phyloP scores from a whole-genome alignment of 2,113 vertebrate species.

The Rallus limicola region DNA sequence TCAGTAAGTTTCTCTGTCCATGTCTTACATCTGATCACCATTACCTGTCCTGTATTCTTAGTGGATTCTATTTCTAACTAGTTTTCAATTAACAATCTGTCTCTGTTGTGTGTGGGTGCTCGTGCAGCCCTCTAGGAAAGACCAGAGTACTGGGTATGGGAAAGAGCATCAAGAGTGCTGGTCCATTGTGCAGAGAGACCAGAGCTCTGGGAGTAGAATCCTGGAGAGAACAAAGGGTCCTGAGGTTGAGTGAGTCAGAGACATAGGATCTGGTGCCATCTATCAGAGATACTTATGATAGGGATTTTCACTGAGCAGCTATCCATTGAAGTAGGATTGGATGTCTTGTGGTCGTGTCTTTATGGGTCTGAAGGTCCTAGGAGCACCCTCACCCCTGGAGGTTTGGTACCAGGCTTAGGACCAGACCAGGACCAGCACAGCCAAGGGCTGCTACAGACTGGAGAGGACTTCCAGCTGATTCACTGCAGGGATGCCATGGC shows the following conservation, averaged over 20 bases:
- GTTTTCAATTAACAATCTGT: not conserved
- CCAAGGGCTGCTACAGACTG: not conserved
- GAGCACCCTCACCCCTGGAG: not conserved
- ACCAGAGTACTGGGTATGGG: not conserved
- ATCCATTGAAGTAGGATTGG: not conserved
- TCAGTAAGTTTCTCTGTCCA: not conserved
- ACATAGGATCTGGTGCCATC: not conserved
- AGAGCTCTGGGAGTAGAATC: not conserved
- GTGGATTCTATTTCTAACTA: not conserved
- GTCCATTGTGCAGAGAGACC: not conserved
- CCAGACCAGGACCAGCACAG: not conserved
- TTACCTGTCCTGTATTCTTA: not conserved
- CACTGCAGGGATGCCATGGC: not conserved
- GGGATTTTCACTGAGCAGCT: not conserved
- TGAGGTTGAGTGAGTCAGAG: not conserved
- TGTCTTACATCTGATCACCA: not conserved
- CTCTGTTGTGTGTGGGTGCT: not conserved
- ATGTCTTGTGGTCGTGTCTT: accelerated
- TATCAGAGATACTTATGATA: not conserved
- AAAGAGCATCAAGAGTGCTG: not conserved
- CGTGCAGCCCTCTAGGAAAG: not conserved
- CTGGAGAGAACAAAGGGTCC: not conserved
- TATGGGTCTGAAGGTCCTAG: not conserved
- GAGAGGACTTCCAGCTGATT: not conserved
- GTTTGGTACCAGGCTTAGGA: not conserved